These are phyloP conservation scores for Dinomys branickii DNA, from an alignment of 2,113 vertebrate genomes.

Conservation along the genomic window DNA sequence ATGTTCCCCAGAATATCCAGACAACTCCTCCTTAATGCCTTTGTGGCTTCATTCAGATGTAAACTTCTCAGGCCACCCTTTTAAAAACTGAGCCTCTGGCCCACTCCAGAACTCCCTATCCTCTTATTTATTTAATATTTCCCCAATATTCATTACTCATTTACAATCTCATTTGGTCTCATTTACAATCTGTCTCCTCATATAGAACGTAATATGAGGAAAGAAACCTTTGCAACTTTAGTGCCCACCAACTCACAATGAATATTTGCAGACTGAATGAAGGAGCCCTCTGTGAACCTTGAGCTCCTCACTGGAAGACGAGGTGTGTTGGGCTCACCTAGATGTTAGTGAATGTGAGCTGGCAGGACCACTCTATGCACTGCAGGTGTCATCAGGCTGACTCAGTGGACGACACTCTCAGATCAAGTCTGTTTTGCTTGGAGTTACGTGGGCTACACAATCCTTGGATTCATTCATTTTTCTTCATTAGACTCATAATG, in stretches of 20 bases:
- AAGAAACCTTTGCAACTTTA: neutral
- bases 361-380: fast-evolving
- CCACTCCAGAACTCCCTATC: neutral
- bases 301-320: neutral
- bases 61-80: neutral
- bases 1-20: neutral
- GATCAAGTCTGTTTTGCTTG: neutral
- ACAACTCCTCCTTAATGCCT: neutral
- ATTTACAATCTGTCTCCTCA: neutral
- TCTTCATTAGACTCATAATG: neutral
- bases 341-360: neutral
- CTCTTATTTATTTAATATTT: neutral
- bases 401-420: fast-evolving
- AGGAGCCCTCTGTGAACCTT: neutral
- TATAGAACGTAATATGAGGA: neutral
- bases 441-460: neutral
- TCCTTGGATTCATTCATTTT: neutral
- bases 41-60: neutral
- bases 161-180: neutral
- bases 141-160: no score
- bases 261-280: neutral
- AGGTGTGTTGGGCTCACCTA: neutral
- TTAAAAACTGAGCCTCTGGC: neutral
- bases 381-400: neutral
- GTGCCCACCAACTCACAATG: neutral